phyloP scores from a whole-genome alignment of 2,113 vertebrate species.

The Triplophysa siluroides region DNA sequence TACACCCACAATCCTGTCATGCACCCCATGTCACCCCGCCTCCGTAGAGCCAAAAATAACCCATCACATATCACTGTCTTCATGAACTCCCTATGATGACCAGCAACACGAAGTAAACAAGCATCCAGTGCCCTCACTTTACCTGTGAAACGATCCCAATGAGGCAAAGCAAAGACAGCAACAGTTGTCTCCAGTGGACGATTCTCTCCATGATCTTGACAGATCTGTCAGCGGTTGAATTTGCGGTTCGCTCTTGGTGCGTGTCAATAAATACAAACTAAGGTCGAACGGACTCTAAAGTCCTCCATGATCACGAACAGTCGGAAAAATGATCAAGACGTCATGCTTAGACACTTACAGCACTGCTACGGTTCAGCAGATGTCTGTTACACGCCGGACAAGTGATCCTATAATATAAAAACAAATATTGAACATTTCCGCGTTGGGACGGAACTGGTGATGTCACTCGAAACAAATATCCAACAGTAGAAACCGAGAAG shows the following conservation, averaged over 20 bases:
- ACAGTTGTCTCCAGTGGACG: constrained; percentile 29
- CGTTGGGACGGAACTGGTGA: constrained; percentile 71
- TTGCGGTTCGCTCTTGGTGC: constrained; percentile 13
- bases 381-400: constrained; percentile 17
- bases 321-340: neutral
- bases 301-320: neutral
- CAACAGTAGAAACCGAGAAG: constrained; percentile 18
- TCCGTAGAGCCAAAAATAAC: constrained; percentile 51
- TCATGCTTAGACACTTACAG: constrained; percentile 47
- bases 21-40: constrained; percentile 30
- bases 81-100: neutral
- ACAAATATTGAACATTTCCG: constrained; percentile 68
- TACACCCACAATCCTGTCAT: neutral
- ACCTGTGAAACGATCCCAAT: constrained; percentile 35
- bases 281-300: constrained; percentile 54
- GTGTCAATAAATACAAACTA: constrained; percentile 7
- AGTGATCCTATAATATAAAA: constrained; percentile 41
- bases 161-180: constrained; percentile 20
- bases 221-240: neutral
- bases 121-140: neutral
- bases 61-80: neutral
- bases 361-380: neutral
- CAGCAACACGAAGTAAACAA: constrained; percentile 28
- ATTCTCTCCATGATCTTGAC: neutral
- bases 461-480: constrained; percentile 54